Base-by-base conservation (phyloP, 2,888 invertebrate genomes). In the Drosophila longiperda region DNA sequence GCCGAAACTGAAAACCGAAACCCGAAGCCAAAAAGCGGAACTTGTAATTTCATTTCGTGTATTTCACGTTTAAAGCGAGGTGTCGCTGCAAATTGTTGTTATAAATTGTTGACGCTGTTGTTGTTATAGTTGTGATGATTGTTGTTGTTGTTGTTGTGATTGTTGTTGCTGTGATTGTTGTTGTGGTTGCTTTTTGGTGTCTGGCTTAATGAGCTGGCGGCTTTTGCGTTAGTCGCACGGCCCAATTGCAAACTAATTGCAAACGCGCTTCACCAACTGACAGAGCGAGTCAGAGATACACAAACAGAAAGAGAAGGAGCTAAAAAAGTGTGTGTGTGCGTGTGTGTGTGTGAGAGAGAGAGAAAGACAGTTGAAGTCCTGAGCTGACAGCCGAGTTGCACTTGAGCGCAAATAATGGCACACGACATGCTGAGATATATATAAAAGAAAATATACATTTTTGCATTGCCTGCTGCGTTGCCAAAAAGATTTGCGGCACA, bases 181-280 rank as follows among this genome's bases (percentile, higher is more conserved):
- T 38, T 58, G 54, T 53, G 63, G 67, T 54, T 40, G 38, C 45
- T 49, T 64, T 69, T 17, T 64, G 70, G 63, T 63, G 52, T 49
- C 64, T 71, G 49, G 72, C 69, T 86, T 90, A 86, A 90, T 90
- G 90, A 86, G 87, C 83, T 81, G 70, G 71, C 78, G 78, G 78
- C 73, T 68, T 69, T 69, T 78, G 61, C 57, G 75, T 78, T 67
- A 86, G 89, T 85, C 85, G 73, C 90, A 89, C 88, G 90, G 90
- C 86, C 89, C 90, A 90, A 83, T 86, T 88, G 90, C 80, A 88
- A 79, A 78, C 80, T 80, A 90, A 90, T 90, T 90, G 89, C 90
- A 75, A 88, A 80, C 80, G 71, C 85, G 89, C 67, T 68, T 75
- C 57, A 60, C 71, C 34, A 23, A 52, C 8, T 33, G 34, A 34